phyloP scores from a whole-genome alignment of 1,140 invertebrate genomes.

The Ganaspis sp. region DNA sequence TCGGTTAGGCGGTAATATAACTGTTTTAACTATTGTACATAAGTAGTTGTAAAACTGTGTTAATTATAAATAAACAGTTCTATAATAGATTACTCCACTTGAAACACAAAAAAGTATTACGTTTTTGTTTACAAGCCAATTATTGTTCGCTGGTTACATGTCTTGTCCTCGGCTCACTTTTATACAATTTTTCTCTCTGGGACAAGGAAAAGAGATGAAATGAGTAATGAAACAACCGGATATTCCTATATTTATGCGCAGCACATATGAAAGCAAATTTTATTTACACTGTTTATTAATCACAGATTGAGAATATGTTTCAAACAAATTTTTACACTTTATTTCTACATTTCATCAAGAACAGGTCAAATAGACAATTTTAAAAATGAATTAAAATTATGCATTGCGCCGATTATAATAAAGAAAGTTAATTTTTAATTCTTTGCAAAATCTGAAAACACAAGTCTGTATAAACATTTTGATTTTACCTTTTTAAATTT shows the following conservation, averaged over 20 bases:
- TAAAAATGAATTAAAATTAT: not conserved
- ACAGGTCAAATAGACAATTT: too few species aligned
- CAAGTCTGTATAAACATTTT: too few species aligned
- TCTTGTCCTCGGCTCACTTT: constrained; percentile 14
- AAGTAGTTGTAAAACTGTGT: constrained; percentile 2
- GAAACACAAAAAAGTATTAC: constrained; percentile 18
- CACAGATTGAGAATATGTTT: not conserved
- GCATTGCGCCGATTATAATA: too few species aligned
- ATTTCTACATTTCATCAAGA: too few species aligned
- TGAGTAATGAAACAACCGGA: constrained; percentile 16
- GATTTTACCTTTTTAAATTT: too few species aligned
- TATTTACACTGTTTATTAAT: not conserved
- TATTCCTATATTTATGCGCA: constrained; percentile 5
- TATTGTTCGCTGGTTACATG: constrained; percentile 11
- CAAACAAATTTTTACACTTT: not conserved
- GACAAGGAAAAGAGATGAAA: constrained; percentile 27
- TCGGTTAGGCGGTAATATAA: not conserved
- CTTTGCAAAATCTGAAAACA: too few species aligned
- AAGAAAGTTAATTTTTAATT: too few species aligned
- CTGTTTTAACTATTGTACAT: not conserved
- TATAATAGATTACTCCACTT: not conserved
- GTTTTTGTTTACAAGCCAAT: constrained; percentile 24
- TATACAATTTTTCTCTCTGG: constrained; percentile 17
- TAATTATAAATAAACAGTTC: not conserved
- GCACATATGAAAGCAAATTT: not conserved